phyloP scores from a whole-genome alignment of 2,888 invertebrate species.

The Brachypalpus laphriformis region DNA sequence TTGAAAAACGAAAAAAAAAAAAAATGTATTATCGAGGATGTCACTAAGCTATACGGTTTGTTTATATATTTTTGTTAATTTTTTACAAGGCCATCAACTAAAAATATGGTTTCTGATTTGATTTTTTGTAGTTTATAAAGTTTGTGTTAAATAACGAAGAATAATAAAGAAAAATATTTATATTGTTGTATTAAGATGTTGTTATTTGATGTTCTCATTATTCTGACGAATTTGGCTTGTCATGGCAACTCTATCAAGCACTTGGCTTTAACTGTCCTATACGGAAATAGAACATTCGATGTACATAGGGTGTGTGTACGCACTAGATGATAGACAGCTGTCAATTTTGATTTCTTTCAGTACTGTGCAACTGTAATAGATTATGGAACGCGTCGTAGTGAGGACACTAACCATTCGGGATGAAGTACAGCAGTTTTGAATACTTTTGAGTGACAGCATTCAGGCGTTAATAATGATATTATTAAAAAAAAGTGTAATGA shows the following conservation, averaged over 20 bases:
- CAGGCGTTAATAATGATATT: neutral
- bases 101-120: neutral
- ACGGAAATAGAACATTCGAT: neutral
- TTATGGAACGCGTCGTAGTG: neutral
- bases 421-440: neutral
- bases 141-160: conserved; percentile 46
- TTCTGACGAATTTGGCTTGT: neutral
- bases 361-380: conserved; percentile 5
- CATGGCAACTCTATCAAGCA: neutral
- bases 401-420: neutral
- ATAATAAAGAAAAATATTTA: conserved; percentile 46
- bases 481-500: no score
- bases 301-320: conserved; percentile 1
- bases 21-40: conserved; percentile 51
- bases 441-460: neutral
- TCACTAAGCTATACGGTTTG: conserved; percentile 33
- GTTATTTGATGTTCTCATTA: neutral
- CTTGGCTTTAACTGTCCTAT: neutral
- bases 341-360: neutral
- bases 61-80: conserved; percentile 7
- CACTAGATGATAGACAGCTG: neutral
- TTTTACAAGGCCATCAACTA: neutral
- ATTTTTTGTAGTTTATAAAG: conserved; percentile 27
- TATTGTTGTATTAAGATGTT: conserved; percentile 21
- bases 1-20: neutral